Evolutionary conservation across 2,113 vertebrate genomes (phyloP).

Genomic region (Solea senegalensis): DNA sequence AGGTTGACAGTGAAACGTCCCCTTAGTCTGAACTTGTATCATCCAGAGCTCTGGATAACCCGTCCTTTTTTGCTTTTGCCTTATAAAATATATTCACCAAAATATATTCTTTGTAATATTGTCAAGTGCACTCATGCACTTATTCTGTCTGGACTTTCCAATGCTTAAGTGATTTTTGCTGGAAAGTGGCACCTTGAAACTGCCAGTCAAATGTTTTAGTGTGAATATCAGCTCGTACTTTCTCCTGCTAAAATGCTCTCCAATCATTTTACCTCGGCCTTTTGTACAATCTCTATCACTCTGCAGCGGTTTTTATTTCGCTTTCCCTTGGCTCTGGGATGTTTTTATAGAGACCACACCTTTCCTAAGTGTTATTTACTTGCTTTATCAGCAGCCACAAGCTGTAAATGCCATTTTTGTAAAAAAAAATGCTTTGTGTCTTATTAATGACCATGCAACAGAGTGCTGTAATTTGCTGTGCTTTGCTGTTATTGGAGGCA

Average conservation of each 20-base stretch:
- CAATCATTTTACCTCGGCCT: conserved; percentile 30
- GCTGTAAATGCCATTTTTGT: conserved; percentile 70
- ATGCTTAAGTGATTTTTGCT: conserved; percentile 62
- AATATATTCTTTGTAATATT: conserved; percentile 44
- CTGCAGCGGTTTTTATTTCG: conserved; percentile 34
- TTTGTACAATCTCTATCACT: conserved; percentile 52
- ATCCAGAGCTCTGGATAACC: conserved; percentile 8
- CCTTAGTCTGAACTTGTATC: neutral
- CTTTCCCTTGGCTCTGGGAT: conserved; percentile 20
- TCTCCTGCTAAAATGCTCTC: conserved; percentile 35
- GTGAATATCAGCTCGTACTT: conserved; percentile 22
- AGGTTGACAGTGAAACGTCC: conserved; percentile 34
- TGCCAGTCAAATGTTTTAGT: conserved; percentile 51
- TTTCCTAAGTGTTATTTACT: conserved; percentile 67
- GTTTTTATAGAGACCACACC: conserved; percentile 47
- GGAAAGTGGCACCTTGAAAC: conserved; percentile 60
- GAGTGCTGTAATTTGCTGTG: conserved; percentile 67
- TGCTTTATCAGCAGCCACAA: conserved; percentile 55
- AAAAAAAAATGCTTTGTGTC: conserved; percentile 66
- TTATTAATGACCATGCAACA: conserved; percentile 63
- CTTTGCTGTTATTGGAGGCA: conserved; percentile 63
- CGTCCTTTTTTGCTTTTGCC: neutral
- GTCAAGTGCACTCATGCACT: conserved; percentile 41
- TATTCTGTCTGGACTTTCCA: conserved; percentile 41
- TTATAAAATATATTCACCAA: neutral